Base-by-base conservation (phyloP, 2,888 invertebrate species). In the Beris chalybata region DNA sequence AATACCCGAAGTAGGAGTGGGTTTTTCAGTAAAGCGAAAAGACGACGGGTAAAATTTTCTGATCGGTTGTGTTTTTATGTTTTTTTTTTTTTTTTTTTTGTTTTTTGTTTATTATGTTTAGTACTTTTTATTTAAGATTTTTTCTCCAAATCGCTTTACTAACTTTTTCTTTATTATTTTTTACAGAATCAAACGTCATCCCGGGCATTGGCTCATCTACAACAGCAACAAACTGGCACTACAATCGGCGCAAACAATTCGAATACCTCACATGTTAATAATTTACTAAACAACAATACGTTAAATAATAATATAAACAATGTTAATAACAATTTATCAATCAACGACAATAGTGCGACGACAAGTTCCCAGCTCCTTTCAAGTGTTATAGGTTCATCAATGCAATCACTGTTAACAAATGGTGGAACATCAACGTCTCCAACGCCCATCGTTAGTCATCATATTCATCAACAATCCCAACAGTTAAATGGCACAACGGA, bases 131-230 rank as follows among this genome's bases (percentile, higher is more conserved):
- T 5, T 9, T 7, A 38, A 38, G 9, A 38, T 48, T 11, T 48
- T 2, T 48, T 48, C 4, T 6, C 9, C 48, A 13, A 13, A 48
- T 13, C n/a, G 9, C 48, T 12, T 48, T 48, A 48, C 15, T 15
- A 48, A 13, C 4, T 13, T 48, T 48, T 6, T 38, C 5, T 54
- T 64, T 54, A 30, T 54, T 45, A 30, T 64, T n/a, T 55, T 38
- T 71, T 70, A n/a, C 69, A 71, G 71, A 72, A 71, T 71, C 72
- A 72, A 69, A 65, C 70, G 57, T 68, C 72, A 32, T 70, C 72
- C 45, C 64, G 50, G 67, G 63, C 54, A 63, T 50, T 45, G n/a
- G 48, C 69, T 32, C 64, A 54, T 59, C 64, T 57, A 48, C 68
- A 50, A 32, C 65, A 68, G 43, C 63, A 71, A 30, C 64, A 63